These are phyloP conservation scores for Anhinga anhinga DNA, from an alignment of 2,113 vertebrate species.

Conservation along the genomic window DNA sequence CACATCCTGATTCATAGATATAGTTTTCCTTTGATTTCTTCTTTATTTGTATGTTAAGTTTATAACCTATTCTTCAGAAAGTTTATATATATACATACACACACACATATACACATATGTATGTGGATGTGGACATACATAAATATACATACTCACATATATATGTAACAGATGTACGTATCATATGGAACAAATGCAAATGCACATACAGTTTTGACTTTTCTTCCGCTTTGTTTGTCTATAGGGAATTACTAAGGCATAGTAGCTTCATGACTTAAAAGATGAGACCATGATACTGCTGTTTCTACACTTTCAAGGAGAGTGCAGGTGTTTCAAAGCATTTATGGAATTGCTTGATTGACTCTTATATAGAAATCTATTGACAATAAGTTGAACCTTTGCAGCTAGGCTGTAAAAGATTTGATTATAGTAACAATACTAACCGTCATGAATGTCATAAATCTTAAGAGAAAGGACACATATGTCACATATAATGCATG, in stretches of 20 bases:
- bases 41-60: not conserved
- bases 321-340: slow-evolving; percentile 75
- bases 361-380: slow-evolving; percentile 63
- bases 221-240: not conserved
- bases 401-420: slow-evolving; percentile 70
- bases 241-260: slow-evolving; percentile 27
- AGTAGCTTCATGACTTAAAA: slow-evolving; percentile 15
- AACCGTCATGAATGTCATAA: slow-evolving; percentile 75
- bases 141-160: not conserved
- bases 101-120: not conserved
- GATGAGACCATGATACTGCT: slow-evolving; percentile 51
- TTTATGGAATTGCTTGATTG: slow-evolving; percentile 75
- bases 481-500: slow-evolving; percentile 74
- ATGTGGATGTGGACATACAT: not conserved
- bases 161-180: not conserved
- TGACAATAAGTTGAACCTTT: slow-evolving; percentile 75
- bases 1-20: not conserved
- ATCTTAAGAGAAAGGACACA: slow-evolving; percentile 79
- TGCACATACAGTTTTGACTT: not conserved
- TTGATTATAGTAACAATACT: slow-evolving; percentile 78
- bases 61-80: not conserved
- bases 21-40: not conserved
- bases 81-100: not conserved
- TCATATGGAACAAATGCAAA: not conserved
- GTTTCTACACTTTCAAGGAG: slow-evolving; percentile 46